These are phyloP conservation scores for Apoderus coryli DNA, from an alignment of 2,888 invertebrate species.

Conservation along the genomic window DNA sequence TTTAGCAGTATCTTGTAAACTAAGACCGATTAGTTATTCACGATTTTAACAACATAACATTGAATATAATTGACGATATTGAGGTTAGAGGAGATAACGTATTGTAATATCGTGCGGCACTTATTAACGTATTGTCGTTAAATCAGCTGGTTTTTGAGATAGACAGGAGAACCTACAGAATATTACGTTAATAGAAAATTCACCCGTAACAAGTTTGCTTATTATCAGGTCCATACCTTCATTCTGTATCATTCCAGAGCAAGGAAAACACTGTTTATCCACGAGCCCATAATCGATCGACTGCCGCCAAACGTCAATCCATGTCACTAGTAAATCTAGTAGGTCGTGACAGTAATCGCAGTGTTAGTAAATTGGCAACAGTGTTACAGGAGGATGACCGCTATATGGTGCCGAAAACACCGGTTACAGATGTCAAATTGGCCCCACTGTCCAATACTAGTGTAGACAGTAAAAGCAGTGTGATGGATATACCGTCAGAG, in stretches of 20 bases:
- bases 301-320: slow-evolving; percentile 17
- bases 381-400: slow-evolving; percentile 12
- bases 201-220: neutral
- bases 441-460: slow-evolving; percentile 19
- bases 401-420: slow-evolving; percentile 25
- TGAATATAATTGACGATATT: too few relatives aligned
- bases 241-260: too few relatives aligned
- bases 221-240: too few relatives aligned
- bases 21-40: too few relatives aligned
- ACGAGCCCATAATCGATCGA: slow-evolving; percentile 17
- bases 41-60: too few relatives aligned
- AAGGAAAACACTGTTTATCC: slow-evolving; percentile 20
- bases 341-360: slow-evolving; percentile 10
- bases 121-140: too few relatives aligned
- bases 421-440: slow-evolving; percentile 30
- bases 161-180: too few relatives aligned
- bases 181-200: too few relatives aligned
- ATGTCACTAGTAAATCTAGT: slow-evolving; percentile 18
- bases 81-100: too few relatives aligned
- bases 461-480: slow-evolving; percentile 17
- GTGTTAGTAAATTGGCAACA: slow-evolving; percentile 9
- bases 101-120: too few relatives aligned
- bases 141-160: too few relatives aligned
- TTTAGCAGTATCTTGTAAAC: too few relatives aligned
- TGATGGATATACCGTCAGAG: slow-evolving; percentile 37